These are phyloP conservation scores for Xestobium rufovillosum DNA, from an alignment of 2,888 invertebrate genomes.

Conservation along the genomic window DNA sequence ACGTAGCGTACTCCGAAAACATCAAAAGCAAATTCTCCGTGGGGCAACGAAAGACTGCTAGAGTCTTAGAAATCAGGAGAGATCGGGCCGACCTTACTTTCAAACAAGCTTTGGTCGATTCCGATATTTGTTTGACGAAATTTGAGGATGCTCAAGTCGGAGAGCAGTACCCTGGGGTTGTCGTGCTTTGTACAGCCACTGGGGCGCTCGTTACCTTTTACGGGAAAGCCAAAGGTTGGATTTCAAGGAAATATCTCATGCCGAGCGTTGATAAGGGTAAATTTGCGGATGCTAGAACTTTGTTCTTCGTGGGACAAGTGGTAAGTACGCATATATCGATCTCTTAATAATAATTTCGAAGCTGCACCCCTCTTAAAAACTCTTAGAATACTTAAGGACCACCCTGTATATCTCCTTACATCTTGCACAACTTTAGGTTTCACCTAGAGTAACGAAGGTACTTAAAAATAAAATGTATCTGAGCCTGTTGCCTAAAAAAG, in stretches of 20 bases:
- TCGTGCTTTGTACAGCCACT: slow-evolving; percentile 44
- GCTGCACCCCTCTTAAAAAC: too few relatives aligned
- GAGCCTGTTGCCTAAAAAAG: too few relatives aligned
- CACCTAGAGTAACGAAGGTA: too few relatives aligned
- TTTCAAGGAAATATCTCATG: slow-evolving; percentile 39
- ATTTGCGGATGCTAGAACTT: slow-evolving; percentile 36
- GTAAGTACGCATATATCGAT: too few relatives aligned
- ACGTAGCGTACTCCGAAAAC: slow-evolving; percentile 39
- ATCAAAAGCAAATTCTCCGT: slow-evolving; percentile 49
- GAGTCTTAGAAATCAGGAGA: too few relatives aligned
- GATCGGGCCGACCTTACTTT: slow-evolving; percentile 58
- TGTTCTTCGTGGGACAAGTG: slow-evolving; percentile 55
- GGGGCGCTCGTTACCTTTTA: slow-evolving; percentile 55
- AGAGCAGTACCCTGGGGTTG: slow-evolving; percentile 49
- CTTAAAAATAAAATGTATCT: too few relatives aligned
- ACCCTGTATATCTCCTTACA: too few relatives aligned
- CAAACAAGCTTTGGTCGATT: slow-evolving; percentile 56
- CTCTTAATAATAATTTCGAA: slow-evolving; percentile 7
- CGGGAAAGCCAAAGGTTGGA: slow-evolving; percentile 48
- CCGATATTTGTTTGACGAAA: slow-evolving; percentile 47
- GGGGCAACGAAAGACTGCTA: slow-evolving; percentile 51
- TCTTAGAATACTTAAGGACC: too few relatives aligned
- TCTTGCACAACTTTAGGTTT: too few relatives aligned
- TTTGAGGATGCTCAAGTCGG: slow-evolving; percentile 48
- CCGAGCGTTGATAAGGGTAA: slow-evolving; percentile 21